Base-by-base conservation (phyloP, 2,797 vertebrate genomes). In the Erpetoichthys calabaricus region DNA sequence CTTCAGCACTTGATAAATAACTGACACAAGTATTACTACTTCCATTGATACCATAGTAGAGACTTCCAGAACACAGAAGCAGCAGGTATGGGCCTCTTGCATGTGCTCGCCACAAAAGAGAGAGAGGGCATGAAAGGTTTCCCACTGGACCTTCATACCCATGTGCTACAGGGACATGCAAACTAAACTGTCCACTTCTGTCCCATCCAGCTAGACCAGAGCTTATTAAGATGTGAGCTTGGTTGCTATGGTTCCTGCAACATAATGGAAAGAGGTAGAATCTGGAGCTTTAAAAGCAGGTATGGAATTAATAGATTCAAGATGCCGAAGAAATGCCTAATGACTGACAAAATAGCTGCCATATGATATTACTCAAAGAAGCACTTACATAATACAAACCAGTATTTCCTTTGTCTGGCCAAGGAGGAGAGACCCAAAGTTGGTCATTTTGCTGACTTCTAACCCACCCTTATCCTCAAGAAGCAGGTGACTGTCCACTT, bases 191-290 rank as follows among this genome's bases (percentile, higher is more conserved):
- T 41, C 81, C 77, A 52, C 77, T 71, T 56, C 87, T 89, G 68
- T 97, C 86, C 93, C 92, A 94, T 68, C 89, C 89, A 57, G 87
- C 89, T 67, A 98, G 85, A 65, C 74, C 86, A 67, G 86, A 97
- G 69, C 70, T 74, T 65, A 87, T 80, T 60, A 99, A 71, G n/a
- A 55, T 75, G 43, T 89, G 91, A 4, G 65, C 70, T 43, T 73
- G 45, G 2, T 75, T 75, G 52, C 92, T 82, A 68, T 83, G 84
- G 75, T 99, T 99, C 77, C 95, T 99, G 70, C 66, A 71, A 60
- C 4, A 42, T 57, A 5, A 66, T n/a, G 46, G 66, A 8, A 63
- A 10, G 4, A 59, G 44, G 5, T 41, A 45, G 3, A 41, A 53
- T 25, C 25, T 25, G 25, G 25, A 25, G 25, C 25, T 25, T 25